Evolutionary conservation across 2,113 vertebrate genomes (phyloP), one percentile per base, ranked within the genome.

Genomic region (Passer domesticus): DNA sequence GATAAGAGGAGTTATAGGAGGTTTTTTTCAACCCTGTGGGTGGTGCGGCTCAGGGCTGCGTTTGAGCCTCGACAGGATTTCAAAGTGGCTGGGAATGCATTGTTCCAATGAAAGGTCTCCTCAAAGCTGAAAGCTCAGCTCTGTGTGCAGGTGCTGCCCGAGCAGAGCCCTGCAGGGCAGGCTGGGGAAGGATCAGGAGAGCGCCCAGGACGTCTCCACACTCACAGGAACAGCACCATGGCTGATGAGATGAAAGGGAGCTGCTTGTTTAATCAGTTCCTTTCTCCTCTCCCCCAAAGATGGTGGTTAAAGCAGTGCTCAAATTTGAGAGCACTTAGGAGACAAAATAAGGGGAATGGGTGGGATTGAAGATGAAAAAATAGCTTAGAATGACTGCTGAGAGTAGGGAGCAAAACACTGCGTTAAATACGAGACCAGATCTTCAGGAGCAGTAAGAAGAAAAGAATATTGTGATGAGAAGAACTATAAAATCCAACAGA

Each of bases 1-100:
- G 93, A 60, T 91, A 92, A 93, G 89, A 95, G 59, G 63, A 93
- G 76, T 67, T 73, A 33, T 0, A 35, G 0, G 21, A 74, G 76
- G 43, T 53, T 74, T 93, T 94, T 82, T 74, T 59, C 87, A 87
- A 59, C 84, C 33, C 94, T 16, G 92, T 84, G 89, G 94, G 91
- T 86, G 95, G 94, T 87, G 47, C 68, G 8, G 59, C 79, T 86
- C 44, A 1, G 76, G 35, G 55, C 68, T 59, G 21, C 3, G 0
- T 67, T 87, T 90, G 64, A 94, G 92, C 72, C 60, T 13, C 1
- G 50, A 80, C 63, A 83, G 72, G 91, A 87, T 89, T 95, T 78
- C 12, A 68, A 89, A 95, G 86, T 55, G 31, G 7, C 68, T 90
- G 75, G 76, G 72, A 95, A 84, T 15, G 4, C 44, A 59, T 3